phyloP scores from a whole-genome alignment of 2,888 invertebrate genomes.

The Dendrolimus pini region DNA sequence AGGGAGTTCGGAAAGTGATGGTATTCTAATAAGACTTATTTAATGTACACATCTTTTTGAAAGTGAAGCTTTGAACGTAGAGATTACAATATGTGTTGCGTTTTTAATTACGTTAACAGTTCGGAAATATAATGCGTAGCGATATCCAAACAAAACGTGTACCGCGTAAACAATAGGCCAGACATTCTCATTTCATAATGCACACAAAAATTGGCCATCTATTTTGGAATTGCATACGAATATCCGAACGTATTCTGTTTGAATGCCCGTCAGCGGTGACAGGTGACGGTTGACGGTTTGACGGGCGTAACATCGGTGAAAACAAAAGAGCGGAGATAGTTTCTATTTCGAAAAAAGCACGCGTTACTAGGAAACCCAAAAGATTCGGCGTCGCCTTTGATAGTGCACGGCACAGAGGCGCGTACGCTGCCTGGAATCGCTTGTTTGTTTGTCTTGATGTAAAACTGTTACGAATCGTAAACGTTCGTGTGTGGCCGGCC shows the following conservation, averaged over 20 bases:
- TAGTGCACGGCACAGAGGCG: conserved; percentile 46
- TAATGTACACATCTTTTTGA: conserved; percentile 2
- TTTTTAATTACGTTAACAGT: conserved; percentile 1
- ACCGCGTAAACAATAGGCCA: neutral
- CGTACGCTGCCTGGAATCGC: conserved; percentile 63
- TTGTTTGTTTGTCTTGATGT: conserved; percentile 71
- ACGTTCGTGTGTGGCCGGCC: conserved; percentile 74
- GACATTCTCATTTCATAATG: conserved; percentile 15
- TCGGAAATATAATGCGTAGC: neutral
- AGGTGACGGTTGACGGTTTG: neutral
- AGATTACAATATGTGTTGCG: conserved; percentile 5
- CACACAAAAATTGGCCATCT: conserved; percentile 26
- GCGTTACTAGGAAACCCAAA: conserved; percentile 54
- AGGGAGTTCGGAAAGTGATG: neutral
- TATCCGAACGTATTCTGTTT: neutral
- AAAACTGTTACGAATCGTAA: conserved; percentile 71
- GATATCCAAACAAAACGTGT: neutral
- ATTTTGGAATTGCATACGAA: conserved; percentile 24
- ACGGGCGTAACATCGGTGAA: neutral
- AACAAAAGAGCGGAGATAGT: neutral
- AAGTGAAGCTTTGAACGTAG: neutral
- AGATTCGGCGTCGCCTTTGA: conserved; percentile 63
- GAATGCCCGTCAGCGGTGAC: neutral
- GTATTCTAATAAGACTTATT: neutral
- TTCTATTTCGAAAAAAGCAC: conserved; percentile 8